Evolutionary conservation across 2,797 vertebrate species (phyloP).

Genomic region (Lepus oiostolus): DNA sequence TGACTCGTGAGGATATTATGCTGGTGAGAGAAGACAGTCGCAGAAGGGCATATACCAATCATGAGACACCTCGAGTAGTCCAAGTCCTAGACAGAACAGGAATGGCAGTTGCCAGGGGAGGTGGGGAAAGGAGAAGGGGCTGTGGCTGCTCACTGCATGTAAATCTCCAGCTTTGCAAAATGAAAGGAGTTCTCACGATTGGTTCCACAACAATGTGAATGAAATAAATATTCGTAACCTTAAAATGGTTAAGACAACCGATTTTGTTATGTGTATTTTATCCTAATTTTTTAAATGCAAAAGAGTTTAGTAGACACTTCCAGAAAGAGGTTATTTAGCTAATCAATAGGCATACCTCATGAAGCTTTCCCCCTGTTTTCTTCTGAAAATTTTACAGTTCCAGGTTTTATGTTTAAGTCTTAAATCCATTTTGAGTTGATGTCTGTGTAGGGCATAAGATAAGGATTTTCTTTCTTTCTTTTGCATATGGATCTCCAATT

Average conservation of each 20-base stretch:
- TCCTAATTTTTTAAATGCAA: constrained; percentile 13
- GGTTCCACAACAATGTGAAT: not conserved
- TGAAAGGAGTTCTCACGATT: constrained; percentile 10
- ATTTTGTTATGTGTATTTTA: constrained; percentile 31
- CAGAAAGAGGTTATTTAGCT: constrained; percentile 28
- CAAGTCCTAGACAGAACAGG: not conserved
- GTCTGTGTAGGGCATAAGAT: not conserved
- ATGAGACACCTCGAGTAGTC: not conserved
- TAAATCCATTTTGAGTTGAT: not conserved
- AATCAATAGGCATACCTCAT: not conserved
- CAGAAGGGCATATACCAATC: not conserved
- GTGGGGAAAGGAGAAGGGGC: not conserved
- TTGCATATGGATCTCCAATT: not conserved
- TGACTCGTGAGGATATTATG: not conserved
- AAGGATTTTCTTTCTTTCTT: not conserved
- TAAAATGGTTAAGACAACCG: constrained; percentile 11
- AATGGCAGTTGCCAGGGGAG: not conserved
- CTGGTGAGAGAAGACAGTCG: not conserved
- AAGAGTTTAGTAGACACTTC: constrained; percentile 12
- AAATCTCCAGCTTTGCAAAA: constrained; percentile 49
- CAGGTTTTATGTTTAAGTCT: not conserved
- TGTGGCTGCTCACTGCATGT: not conserved
- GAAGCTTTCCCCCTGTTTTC: not conserved
- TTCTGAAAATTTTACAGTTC: not conserved
- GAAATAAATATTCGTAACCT: not conserved